Evolutionary conservation across 2,113 vertebrate species (phyloP).

Genomic region (Nematolebias whitei): DNA sequence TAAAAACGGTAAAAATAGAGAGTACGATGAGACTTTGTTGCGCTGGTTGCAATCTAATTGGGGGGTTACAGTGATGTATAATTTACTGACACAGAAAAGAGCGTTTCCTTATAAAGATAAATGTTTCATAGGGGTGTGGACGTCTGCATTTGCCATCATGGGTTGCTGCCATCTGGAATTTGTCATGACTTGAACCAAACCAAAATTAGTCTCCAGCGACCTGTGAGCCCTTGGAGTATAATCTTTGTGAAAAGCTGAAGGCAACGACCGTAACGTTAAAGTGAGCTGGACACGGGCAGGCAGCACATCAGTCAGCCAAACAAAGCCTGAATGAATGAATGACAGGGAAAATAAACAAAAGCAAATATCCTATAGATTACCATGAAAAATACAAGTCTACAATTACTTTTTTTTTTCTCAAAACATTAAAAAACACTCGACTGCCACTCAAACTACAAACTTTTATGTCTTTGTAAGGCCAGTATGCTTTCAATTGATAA

Average conservation of each 20-base stretch:
- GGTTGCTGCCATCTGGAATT: constrained; percentile 62
- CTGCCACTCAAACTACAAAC: not conserved
- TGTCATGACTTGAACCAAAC: constrained; percentile 65
- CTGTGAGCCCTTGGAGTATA: constrained; percentile 56
- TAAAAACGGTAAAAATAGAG: constrained; percentile 54
- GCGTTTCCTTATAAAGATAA: constrained; percentile 62
- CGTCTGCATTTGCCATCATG: constrained; percentile 59
- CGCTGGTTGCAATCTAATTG: constrained; percentile 24
- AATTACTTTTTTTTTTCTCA: constrained; percentile 20
- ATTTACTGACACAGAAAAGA: constrained; percentile 36
- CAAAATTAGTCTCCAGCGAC: constrained; percentile 76
- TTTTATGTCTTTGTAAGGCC: not conserved
- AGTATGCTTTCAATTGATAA: not conserved
- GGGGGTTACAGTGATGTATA: constrained; percentile 27
- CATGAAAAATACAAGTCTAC: no score
- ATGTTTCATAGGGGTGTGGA: constrained; percentile 39
- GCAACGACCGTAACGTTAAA: constrained; percentile 63
- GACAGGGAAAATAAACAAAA: constrained; percentile 43
- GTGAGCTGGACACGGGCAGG: constrained; percentile 46
- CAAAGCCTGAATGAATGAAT: constrained; percentile 47
- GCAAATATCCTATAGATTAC: constrained; percentile 44
- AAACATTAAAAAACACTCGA: not conserved
- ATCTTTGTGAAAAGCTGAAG: constrained; percentile 66
- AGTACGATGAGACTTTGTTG: constrained; percentile 32
- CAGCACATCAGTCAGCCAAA: constrained; percentile 62